Evolutionary conservation across 2,888 invertebrate species (phyloP).

Genomic region (Chaetoderma sp.): DNA sequence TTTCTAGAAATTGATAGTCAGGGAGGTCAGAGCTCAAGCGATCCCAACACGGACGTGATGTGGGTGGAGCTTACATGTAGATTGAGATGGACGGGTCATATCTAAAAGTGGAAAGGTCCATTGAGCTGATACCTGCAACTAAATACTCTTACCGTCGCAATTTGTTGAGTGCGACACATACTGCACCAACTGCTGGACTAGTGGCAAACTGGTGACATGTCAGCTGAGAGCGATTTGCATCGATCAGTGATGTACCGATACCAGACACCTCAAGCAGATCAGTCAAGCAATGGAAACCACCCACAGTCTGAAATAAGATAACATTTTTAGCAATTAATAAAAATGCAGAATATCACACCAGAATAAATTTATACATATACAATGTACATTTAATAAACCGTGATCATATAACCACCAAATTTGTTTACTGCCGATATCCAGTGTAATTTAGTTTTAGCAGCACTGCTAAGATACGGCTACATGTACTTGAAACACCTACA

Average conservation of each 20-base stretch:
- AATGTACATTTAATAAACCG: too few relatives aligned
- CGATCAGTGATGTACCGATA: constrained; percentile 63
- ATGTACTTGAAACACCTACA: background rate
- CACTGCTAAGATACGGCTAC: background rate
- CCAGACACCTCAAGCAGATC: constrained; percentile 65
- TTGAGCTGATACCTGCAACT: too few relatives aligned
- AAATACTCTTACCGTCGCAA: too few relatives aligned
- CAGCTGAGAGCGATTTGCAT: constrained; percentile 58
- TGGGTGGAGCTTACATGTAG: too few relatives aligned
- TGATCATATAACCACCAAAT: too few relatives aligned
- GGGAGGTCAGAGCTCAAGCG: too few relatives aligned
- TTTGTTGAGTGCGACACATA: too few relatives aligned
- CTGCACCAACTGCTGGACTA: constrained; percentile 21
- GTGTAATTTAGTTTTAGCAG: background rate
- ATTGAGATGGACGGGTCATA: too few relatives aligned
- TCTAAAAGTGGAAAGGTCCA: too few relatives aligned
- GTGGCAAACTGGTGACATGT: constrained; percentile 36
- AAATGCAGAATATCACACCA: background rate
- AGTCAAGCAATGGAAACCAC: constrained; percentile 59
- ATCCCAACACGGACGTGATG: too few relatives aligned
- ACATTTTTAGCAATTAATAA: background rate
- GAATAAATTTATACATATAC: too few relatives aligned
- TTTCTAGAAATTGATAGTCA: too few relatives aligned
- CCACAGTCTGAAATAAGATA: constrained; percentile 55
- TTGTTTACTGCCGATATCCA: background rate